phyloP scores from a whole-genome alignment of 1,140 invertebrate species.

The Ruditapes philippinarum region DNA sequence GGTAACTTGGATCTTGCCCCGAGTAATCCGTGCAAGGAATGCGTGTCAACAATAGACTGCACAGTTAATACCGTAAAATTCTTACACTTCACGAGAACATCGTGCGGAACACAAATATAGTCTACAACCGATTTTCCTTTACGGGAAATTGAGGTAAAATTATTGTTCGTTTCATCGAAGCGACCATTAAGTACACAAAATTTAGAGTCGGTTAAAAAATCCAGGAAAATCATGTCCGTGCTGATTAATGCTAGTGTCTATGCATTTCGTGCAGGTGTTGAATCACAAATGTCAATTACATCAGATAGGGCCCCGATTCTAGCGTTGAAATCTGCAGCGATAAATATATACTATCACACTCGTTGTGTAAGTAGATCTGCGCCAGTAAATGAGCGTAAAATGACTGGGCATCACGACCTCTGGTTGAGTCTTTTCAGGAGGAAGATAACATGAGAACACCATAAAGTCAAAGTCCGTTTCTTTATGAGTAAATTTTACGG shows the following conservation, averaged over 20 bases:
- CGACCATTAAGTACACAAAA: constrained; percentile 67
- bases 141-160: constrained; percentile 47
- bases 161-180: neutral
- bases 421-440: constrained; percentile 61
- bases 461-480: constrained; percentile 42
- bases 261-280: neutral
- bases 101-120: constrained; percentile 68
- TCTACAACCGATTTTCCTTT: constrained; percentile 68
- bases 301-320: constrained; percentile 37
- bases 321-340: constrained; percentile 42
- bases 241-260: constrained; percentile 61
- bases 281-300: constrained; percentile 1
- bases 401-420: constrained; percentile 48
- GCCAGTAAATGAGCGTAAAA: constrained; percentile 53
- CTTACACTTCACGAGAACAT: constrained; percentile 21
- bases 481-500: constrained; percentile 47
- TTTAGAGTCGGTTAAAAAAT: constrained; percentile 61
- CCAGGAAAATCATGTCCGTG: constrained; percentile 59
- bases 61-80: constrained; percentile 43
- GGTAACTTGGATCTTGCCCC: constrained; percentile 56
- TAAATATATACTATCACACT: constrained; percentile 40
- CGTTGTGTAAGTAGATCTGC: constrained; percentile 41
- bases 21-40: constrained; percentile 41
- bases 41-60: constrained; percentile 49
- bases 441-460: constrained; percentile 62